Evolutionary conservation across 1,140 invertebrate genomes (phyloP), one percentile per base, ranked within the genome.

Genomic region (Diorhabda elongata): DNA sequence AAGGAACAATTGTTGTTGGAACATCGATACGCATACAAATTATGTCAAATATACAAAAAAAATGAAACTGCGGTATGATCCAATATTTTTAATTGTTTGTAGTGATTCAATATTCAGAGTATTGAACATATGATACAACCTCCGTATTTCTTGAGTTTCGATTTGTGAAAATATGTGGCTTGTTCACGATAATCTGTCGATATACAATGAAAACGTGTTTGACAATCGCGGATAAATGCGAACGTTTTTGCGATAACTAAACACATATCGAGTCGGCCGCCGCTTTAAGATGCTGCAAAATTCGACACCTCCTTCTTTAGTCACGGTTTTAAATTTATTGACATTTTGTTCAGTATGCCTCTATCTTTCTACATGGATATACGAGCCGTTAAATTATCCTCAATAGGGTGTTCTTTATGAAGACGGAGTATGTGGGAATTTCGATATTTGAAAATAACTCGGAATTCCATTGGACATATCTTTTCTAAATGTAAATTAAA

Each of bases 131-230:
- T 26, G 26, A 26, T 26, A 26, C 26, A 26, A 26, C 26, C 26
- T 26, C 26, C 26, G 26, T 26, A 26, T 26, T 26, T 26, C 26
- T 26, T 26, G 26, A 26, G 26, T 26, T 26, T 26, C 26, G 26
- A 26, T 26, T 26, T 26, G 26, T 26, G 26, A 65, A 58, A 65
- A 58, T 57, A 65, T 65, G 52, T 57, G 52, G 58, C 58, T 47
- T 58, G 52, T 11, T 45, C 26, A 57, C 64, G 64, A 57, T 65
- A 65, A 65, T 65, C 64, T 56, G 64, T 58, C 64, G 47, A 56
- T 57, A 43, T 57, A 65, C 64, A 65, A 65, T 65, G 58, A 68
- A 61, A 58, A 62, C 60, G 67, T 44, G 67, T 57, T 68, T 68
- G 60, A 68, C 67, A 62, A 61, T 61, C 56, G 60, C 67, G 45